phyloP scores from a whole-genome alignment of 2,113 vertebrate genomes.

The Syngnathus typhle region DNA sequence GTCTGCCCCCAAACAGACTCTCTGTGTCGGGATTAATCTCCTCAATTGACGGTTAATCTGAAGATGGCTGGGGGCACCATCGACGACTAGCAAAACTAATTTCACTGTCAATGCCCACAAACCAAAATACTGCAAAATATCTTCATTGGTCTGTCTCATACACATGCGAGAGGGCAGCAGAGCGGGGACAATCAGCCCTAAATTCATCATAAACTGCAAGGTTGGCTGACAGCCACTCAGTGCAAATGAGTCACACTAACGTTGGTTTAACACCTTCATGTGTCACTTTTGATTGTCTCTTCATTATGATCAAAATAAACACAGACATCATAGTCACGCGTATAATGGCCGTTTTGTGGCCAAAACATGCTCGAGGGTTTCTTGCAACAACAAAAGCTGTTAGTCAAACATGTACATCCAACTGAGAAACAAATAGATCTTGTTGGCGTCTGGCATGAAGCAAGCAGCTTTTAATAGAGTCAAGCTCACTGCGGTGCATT shows the following conservation, averaged over 20 bases:
- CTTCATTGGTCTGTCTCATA: slow-evolving; percentile 72
- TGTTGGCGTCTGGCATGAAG: slow-evolving; percentile 75
- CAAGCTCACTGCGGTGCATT: slow-evolving; percentile 75
- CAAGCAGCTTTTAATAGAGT: slow-evolving; percentile 86
- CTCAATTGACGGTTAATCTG: slow-evolving; percentile 41
- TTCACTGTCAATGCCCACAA: slow-evolving; percentile 45
- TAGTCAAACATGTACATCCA: slow-evolving; percentile 28
- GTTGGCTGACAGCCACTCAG: slow-evolving; percentile 41
- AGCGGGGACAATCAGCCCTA: slow-evolving; percentile 45
- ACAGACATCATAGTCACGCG: slow-evolving; percentile 14
- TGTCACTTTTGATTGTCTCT: slow-evolving; percentile 46
- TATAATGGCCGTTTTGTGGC: slow-evolving; percentile 61
- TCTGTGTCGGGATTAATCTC: slow-evolving; percentile 59
- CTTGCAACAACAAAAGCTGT: slow-evolving; percentile 62
- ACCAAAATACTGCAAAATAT: slow-evolving; percentile 50
- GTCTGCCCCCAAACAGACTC: slow-evolving; percentile 28
- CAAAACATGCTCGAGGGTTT: slow-evolving; percentile 67
- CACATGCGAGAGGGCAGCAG: slow-evolving; percentile 55
- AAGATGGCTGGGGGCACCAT: slow-evolving; percentile 41
- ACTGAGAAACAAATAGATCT: slow-evolving; percentile 40
- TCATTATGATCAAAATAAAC: slow-evolving; percentile 40
- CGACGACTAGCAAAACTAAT: slow-evolving; percentile 57
- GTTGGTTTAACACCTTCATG: slow-evolving; percentile 21
- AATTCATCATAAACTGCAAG: slow-evolving; percentile 42
- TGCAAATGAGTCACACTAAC: slow-evolving; percentile 24